Evolutionary conservation across 2,797 vertebrate species (phyloP).

Genomic region (Arnoldichthys spilopterus): DNA sequence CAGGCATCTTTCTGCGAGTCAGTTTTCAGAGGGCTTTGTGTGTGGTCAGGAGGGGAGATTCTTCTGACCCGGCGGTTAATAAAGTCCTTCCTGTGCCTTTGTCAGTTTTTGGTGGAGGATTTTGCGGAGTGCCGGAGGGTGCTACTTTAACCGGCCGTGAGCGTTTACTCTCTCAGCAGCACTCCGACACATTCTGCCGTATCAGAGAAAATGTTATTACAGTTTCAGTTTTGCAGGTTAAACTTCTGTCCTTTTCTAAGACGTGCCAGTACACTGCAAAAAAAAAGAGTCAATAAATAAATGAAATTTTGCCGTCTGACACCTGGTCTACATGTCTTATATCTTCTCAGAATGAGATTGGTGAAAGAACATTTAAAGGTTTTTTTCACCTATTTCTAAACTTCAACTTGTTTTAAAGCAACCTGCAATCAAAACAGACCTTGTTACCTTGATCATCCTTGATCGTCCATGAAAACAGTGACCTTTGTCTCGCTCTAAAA

Average conservation of each 20-base stretch:
- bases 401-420: too few species aligned
- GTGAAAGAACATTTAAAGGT: background rate
- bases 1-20: constrained; percentile 49
- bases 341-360: background rate
- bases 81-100: constrained; percentile 79
- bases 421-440: background rate
- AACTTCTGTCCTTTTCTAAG: constrained; percentile 66
- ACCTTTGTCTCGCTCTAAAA: background rate
- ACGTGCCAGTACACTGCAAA: constrained; percentile 24
- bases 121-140: constrained; percentile 65
- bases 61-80: constrained; percentile 75
- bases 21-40: constrained; percentile 41
- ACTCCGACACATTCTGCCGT: constrained; percentile 45
- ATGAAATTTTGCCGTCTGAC: background rate
- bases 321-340: background rate
- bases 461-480: background rate
- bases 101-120: constrained; percentile 73
- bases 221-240: constrained; percentile 59
- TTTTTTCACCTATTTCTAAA: background rate
- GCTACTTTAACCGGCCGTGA: constrained; percentile 58
- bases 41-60: constrained; percentile 61
- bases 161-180: constrained; percentile 65
- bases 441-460: background rate
- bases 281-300: background rate
- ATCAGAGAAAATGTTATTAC: constrained; percentile 61